Evolutionary conservation across 1,140 invertebrate species (phyloP), one percentile per base, ranked within the genome.

Genomic region (Neodiprion pinetum): DNA sequence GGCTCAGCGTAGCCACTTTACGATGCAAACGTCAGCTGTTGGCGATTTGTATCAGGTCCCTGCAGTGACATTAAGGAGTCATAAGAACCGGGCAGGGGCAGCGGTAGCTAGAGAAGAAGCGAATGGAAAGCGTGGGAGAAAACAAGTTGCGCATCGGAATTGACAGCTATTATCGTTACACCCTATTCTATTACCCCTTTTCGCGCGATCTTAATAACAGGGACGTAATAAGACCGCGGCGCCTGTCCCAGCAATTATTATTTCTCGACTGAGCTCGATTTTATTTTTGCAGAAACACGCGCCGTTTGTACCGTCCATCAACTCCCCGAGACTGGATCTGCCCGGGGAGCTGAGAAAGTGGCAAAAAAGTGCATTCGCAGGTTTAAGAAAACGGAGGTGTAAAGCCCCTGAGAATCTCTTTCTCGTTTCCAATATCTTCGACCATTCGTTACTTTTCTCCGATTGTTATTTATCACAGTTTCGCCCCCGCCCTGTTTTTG

Each of bases 401-500:
- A 21, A 23, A 11, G 4, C 40, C 67, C 67, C 40, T 23, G 67
- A 69, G 21, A 69, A 69, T 69, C 7, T 69, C 21, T 47, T 47
- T 12, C 67, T 21, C 67, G 40, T 69, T 69, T 21, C 28, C 67
- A 17, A 69, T 69, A 21, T 69, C 67, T 12, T 11, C 14, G 40
- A 8, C 67, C 67, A 69, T 69, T 69, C 67, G 67, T 69, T 69
- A 21, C 67, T 12, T 69, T 69, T 11, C 67, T 7, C 21, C 7
- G 21, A 69, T 69, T 14, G 67, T 69, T 47, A 69, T 69, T 69
- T 69, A 69, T 69, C 40, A 69, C 67, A 69, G 23, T 69, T 65
- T 65, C 17, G 12, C 61, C 61, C 12, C 12, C 12, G 17, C 12
- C 17, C 61, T 65, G 28, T 40, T 5, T 61, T 61, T 61, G 11